Evolutionary conservation across 2,797 vertebrate genomes (phyloP), one percentile per base, ranked within the genome.

Genomic region (Lacerta viridis): DNA sequence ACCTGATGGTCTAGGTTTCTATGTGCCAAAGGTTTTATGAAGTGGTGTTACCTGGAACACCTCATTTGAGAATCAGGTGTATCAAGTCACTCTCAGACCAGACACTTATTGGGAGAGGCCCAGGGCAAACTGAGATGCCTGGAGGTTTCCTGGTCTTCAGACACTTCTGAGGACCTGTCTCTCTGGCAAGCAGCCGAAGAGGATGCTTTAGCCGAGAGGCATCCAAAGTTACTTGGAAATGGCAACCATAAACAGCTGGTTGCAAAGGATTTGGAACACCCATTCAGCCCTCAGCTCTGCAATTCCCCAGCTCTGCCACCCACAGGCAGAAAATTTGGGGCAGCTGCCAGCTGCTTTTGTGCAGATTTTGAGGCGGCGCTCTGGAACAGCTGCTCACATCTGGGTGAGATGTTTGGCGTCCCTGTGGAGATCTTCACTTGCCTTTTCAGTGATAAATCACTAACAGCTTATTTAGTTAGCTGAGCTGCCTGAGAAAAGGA

Each of bases 321-420:
- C 50, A 84, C 69, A 39, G 86, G 91, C 72, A 68, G 50, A 78
- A 81, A 85, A 59, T 29, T 27, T 2, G 0, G 59, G 15, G 27
- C 74, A 88, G 74, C 90, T 94, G 91, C 87, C 91, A 92, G 79
- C 55, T 1, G 55, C 82, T 61, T 39, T 10, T 72, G 41, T 80
- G 9, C 43, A 33, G 39, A 72, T 68, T 83, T 36, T 68, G 72
- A 90, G 69, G 33, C 15, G 41, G 50, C 3, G 17, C 27, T 80
- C 43, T 41, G 90, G 84, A 93, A 87, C 92, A 93, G 87, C 94
- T 93, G 89, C 33, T 90, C 41, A 59, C 85, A 90, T 91, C 92
- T 94, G 92, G 91, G 83, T 66, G 46, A 85, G 78, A 2, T 15
- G 72, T 25, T 33, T 27, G 4, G 68, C 66, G 15, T 39, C 46